Conservation (phyloP, 2,113 vertebrate species). For the Dinomys branickii region DNA sequence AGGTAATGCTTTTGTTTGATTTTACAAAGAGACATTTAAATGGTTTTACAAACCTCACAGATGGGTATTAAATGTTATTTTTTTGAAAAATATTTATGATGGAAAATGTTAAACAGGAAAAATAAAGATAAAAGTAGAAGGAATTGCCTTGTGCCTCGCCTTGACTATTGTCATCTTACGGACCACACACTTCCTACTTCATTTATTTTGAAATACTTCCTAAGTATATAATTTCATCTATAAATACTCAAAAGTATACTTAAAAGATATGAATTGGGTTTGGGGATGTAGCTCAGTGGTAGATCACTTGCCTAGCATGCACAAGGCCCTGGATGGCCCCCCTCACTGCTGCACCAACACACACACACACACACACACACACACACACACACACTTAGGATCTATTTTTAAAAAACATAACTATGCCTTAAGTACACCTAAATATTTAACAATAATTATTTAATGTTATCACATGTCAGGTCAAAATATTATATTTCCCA, state of each 20-base stretch:
- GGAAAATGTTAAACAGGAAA: slow-evolving; percentile 44
- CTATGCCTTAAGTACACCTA: background rate
- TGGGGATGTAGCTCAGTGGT: background rate
- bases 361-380: background rate
- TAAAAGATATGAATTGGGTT: background rate
- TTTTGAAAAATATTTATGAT: slow-evolving; percentile 3
- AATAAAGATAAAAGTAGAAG: background rate
- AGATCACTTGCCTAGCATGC: background rate
- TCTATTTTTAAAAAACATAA: background rate
- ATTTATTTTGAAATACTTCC: slow-evolving; percentile 37
- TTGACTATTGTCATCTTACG: background rate
- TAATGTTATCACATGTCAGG: background rate
- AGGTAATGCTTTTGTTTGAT: slow-evolving; percentile 1
- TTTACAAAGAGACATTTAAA: slow-evolving; percentile 35
- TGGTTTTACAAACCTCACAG: slow-evolving; percentile 18
- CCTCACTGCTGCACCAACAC: background rate
- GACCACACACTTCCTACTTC: background rate
- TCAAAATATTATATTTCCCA: slow-evolving; percentile 32
- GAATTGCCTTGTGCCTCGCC: background rate
- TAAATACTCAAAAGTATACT: background rate
- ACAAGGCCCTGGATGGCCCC: background rate
- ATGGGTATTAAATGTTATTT: background rate
- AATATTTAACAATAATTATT: slow-evolving; percentile 11
- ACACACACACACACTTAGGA: background rate
- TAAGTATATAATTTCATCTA: background rate